phyloP scores from a whole-genome alignment of 2,797 vertebrate genomes.

The Hemibagrus guttatus region DNA sequence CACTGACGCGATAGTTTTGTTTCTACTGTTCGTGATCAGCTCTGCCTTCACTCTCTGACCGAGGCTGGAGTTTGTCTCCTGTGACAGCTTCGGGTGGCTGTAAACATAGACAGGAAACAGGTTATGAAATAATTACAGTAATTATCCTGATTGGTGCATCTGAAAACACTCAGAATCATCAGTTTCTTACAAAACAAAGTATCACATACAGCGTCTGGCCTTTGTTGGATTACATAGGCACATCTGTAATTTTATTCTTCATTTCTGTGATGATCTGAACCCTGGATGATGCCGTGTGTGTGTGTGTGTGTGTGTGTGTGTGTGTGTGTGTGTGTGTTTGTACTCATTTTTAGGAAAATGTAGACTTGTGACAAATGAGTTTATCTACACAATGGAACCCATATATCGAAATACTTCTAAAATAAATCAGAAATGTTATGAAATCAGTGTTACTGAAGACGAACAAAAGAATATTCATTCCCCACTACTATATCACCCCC shows the following conservation, averaged over 20 bases:
- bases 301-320: not conserved
- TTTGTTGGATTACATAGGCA: constrained; percentile 11
- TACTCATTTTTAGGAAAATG: not conserved
- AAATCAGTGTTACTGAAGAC: not conserved
- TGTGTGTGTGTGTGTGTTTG: not conserved
- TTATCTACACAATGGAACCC: not conserved
- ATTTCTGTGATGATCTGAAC: constrained; percentile 14
- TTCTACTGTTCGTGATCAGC: constrained; percentile 29
- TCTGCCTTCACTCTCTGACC: constrained; percentile 6
- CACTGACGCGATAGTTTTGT: not conserved
- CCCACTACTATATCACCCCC: not conserved
- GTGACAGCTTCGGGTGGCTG: constrained; percentile 27
- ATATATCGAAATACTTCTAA: not conserved
- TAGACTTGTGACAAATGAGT: not conserved
- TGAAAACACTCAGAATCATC: constrained; percentile 25
- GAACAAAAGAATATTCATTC: too few relatives aligned
- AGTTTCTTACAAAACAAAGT: not conserved
- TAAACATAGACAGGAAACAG: constrained; percentile 42
- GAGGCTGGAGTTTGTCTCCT: constrained; percentile 25
- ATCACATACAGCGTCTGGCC: constrained; percentile 3
- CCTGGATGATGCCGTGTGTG: not conserved
- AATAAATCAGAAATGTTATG: not conserved
- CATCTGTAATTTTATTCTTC: constrained; percentile 11
- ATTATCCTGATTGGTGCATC: constrained; percentile 40
- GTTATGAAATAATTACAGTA: constrained; percentile 43